phyloP scores from a whole-genome alignment of 2,113 vertebrate species.

The Mystacornis crossleyi region DNA sequence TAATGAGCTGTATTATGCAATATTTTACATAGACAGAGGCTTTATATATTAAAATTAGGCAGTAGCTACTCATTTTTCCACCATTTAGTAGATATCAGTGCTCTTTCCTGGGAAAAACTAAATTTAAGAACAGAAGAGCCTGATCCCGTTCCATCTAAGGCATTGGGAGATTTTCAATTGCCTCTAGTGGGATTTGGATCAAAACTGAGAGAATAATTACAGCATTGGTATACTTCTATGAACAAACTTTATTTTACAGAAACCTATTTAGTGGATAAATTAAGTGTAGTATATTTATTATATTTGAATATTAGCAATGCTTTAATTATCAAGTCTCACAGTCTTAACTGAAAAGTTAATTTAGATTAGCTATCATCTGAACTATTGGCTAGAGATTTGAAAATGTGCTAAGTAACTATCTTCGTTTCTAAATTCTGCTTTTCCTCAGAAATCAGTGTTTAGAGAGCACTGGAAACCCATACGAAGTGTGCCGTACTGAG shows the following conservation, averaged over 20 bases:
- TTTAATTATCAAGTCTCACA: not conserved
- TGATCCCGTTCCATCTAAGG: not conserved
- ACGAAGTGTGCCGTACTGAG: not conserved
- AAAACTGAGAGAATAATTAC: not conserved
- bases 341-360: not conserved
- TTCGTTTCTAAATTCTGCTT: not conserved
- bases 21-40: not conserved
- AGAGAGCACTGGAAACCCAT: not conserved
- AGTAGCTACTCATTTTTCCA: not conserved
- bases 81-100: not conserved
- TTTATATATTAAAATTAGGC: not conserved
- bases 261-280: not conserved
- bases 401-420: not conserved
- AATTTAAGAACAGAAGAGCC: not conserved
- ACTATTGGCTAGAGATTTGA: not conserved
- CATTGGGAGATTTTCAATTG: not conserved
- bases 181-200: not conserved
- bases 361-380: not conserved
- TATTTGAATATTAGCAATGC: not conserved
- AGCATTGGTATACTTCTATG: not conserved
- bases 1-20: not conserved
- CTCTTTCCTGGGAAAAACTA: not conserved
- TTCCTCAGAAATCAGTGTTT: not conserved
- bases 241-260: not conserved
- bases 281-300: not conserved